These are phyloP conservation scores for Psylliodes chrysocephalus DNA, from an alignment of 2,888 invertebrate genomes.

Conservation along the genomic window DNA sequence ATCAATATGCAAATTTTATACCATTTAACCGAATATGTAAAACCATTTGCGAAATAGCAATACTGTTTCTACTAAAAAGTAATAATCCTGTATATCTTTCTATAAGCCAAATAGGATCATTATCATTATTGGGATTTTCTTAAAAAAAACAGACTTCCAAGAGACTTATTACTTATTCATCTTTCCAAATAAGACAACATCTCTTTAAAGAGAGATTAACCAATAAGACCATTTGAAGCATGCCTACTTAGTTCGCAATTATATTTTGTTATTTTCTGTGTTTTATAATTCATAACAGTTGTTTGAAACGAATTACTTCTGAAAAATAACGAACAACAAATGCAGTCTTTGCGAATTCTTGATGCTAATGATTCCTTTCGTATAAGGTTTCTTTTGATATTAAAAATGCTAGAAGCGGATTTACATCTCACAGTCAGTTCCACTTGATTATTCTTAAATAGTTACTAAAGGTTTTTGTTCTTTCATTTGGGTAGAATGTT, in stretches of 20 bases:
- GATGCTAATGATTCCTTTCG: neutral
- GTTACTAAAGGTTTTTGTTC: neutral
- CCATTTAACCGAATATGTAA: no score
- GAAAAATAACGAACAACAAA: neutral
- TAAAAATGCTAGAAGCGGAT: neutral
- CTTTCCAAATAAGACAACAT: constrained; percentile 8
- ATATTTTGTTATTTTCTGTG: neutral
- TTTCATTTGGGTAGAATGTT: no score
- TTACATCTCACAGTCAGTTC: neutral
- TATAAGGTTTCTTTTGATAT: neutral
- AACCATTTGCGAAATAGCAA: no score
- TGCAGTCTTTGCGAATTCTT: no score
- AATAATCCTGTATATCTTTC: no score
- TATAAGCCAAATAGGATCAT: no score
- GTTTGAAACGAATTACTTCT: neutral
- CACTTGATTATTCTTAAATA: neutral
- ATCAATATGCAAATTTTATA: no score
- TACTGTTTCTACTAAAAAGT: no score
- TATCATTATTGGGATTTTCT: no score
- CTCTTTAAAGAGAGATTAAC: constrained; percentile 4
- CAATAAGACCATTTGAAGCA: constrained; percentile 5
- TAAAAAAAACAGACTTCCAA: no score
- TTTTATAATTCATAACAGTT: constrained; percentile 1
- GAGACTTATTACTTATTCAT: constrained; percentile 16
- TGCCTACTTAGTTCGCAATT: neutral